Base-by-base conservation (phyloP, 2,797 vertebrate species). In the Loris lydekkerianus region DNA sequence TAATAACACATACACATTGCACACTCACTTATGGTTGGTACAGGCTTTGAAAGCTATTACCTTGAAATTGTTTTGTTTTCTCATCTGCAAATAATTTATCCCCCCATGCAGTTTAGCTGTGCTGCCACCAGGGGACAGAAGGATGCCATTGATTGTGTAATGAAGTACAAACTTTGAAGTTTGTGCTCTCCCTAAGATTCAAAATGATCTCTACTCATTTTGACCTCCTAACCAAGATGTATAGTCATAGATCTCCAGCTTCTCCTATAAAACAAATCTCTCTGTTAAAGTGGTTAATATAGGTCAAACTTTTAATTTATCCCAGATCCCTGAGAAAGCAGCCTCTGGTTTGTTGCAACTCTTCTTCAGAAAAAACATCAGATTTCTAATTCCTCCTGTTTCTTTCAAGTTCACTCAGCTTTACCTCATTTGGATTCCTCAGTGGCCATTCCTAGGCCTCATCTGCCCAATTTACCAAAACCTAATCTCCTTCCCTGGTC, bases 51-150 rank as follows among this genome's bases (percentile, higher is more conserved):
- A 82, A 95, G 23, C 8, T 14, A 73, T 0, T 93, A 37, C 14
- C 49, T 46, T 82, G 61, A 91, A 40, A 82, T 76, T 84, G 34
- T 34, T 80, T 91, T 67, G n/a, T 11, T 81, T 86, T 83, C 18
- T 70, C 27, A 61, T 90, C 80, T 82, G 63, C 60, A 43, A 73
- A 40, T 29, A 29, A 80, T 85, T 58, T 76, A 37, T 86, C 11
- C 84, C 11, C 40, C 17, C 53, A 13, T 95, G 97, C 80, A 96
- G 20, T 94, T 92, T 82, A 43, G 10, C 82, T 81, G 3, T 89
- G 43, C 34, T 46, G 70, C 97, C 97, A 94, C 94, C 78, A 97
- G 97, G 78, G 93, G 97, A 18, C 94, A 96, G 95, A 94, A 93
- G 25, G 78, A 88, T 29, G 80, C 75, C 61, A 63, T 10, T 46